A percentile compares a stretch with the other conserved stretches of the same genome.
Conservation (phyloP, 2,797 vertebrate genomes). For the Tenualosa thibaudeaui region DNA sequence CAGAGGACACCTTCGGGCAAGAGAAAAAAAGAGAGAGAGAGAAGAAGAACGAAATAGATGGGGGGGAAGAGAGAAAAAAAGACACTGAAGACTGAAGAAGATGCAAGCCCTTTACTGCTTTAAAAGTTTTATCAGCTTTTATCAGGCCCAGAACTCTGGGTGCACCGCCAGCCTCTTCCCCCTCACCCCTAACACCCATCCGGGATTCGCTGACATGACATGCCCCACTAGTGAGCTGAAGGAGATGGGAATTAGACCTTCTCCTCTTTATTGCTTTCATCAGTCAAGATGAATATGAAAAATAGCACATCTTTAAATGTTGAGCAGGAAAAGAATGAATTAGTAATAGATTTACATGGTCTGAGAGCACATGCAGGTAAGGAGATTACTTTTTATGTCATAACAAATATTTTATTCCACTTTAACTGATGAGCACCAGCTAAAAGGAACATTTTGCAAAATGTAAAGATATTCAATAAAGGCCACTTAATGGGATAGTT, state of each 20-base stretch:
- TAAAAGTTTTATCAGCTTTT: slow-evolving; percentile 58
- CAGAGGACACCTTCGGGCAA: neutral
- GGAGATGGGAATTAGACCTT: slow-evolving; percentile 36
- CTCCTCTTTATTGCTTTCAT: slow-evolving; percentile 54
- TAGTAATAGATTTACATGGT: slow-evolving; percentile 68
- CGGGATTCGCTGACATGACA: slow-evolving; percentile 49
- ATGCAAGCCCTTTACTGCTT: slow-evolving; percentile 37
- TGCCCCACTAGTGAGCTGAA: slow-evolving; percentile 36
- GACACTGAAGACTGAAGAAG: slow-evolving; percentile 41
- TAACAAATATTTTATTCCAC: slow-evolving; percentile 70
- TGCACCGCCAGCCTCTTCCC: slow-evolving; percentile 40
- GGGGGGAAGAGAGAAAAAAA: slow-evolving; percentile 15
- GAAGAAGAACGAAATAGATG: neutral
- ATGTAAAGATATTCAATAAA: slow-evolving; percentile 94
- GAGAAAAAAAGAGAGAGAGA: neutral
- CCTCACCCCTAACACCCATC: slow-evolving; percentile 32
- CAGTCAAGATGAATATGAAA: slow-evolving; percentile 60
- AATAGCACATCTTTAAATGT: slow-evolving; percentile 65
- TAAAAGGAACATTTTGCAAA: slow-evolving; percentile 83
- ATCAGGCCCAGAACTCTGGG: slow-evolving; percentile 49
- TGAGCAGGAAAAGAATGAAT: slow-evolving; percentile 64
- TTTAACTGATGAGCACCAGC: slow-evolving; percentile 64
- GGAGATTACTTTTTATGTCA: slow-evolving; percentile 65
- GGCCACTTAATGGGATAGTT: slow-evolving; percentile 88
- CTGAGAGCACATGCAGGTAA: slow-evolving; percentile 63